phyloP scores from a whole-genome alignment of 2,113 vertebrate genomes.

The Daboia siamensis region DNA sequence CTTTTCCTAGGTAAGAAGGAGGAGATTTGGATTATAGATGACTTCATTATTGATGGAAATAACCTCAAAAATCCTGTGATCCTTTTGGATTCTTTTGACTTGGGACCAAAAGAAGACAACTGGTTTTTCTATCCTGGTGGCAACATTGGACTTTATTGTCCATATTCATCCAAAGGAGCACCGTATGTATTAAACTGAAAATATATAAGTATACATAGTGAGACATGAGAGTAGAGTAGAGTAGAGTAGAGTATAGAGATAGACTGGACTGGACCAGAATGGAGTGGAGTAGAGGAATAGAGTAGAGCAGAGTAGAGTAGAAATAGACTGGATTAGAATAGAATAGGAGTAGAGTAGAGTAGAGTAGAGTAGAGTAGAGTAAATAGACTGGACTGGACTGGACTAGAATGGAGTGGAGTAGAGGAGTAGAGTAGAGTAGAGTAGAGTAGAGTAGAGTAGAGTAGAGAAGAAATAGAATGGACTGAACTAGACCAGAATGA shows the following conservation, averaged over 20 bases:
- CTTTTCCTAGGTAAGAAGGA: slow-evolving; percentile 89
- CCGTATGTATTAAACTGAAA: slow-evolving; percentile 76
- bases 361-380: too few species aligned
- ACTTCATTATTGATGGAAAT: slow-evolving; percentile 94
- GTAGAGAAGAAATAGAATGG: too few species aligned
- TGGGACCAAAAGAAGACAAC: slow-evolving; percentile 86
- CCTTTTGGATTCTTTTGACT: slow-evolving; percentile 91
- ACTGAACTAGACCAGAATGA: too few species aligned
- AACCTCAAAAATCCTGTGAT: slow-evolving; percentile 82
- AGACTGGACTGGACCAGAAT: too few species aligned
- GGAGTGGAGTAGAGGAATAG: too few species aligned
- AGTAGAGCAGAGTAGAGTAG: too few species aligned
- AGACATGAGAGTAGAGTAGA: neutral
- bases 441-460: too few species aligned
- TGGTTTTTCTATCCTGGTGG: slow-evolving; percentile 98
- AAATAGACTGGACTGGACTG: too few species aligned
- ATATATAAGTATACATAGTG: neutral
- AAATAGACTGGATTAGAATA: too few species aligned
- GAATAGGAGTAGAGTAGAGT: too few species aligned
- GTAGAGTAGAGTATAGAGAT: neutral
- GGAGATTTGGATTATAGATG: slow-evolving; percentile 97
- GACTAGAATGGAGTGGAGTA: too few species aligned
- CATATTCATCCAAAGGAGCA: slow-evolving; percentile 88
- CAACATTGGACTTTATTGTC: slow-evolving; percentile 94
- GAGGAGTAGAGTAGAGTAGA: too few species aligned